phyloP scores from a whole-genome alignment of 2,113 vertebrate genomes.

The Glaucomys volans region DNA sequence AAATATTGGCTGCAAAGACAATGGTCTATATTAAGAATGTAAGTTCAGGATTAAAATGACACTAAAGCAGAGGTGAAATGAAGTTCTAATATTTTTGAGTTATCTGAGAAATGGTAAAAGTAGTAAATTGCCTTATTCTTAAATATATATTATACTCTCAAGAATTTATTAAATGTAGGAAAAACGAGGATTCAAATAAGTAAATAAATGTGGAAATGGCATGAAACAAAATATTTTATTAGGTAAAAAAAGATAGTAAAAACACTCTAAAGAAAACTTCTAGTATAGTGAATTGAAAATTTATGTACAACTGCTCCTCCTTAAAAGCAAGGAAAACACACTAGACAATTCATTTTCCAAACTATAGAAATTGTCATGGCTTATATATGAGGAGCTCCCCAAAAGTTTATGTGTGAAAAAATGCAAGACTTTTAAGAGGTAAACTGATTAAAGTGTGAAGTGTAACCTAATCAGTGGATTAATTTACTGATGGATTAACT shows the following conservation, averaged over 20 bases:
- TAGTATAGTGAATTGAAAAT: not conserved
- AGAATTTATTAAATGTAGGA: not conserved
- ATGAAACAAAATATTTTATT: not conserved
- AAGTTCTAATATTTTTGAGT: not conserved
- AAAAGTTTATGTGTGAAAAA: too few relatives aligned
- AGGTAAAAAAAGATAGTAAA: not conserved
- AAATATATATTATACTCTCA: not conserved
- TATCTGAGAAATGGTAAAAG: not conserved
- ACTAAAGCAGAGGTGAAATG: not conserved
- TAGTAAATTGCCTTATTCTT: not conserved
- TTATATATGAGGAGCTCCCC: too few relatives aligned
- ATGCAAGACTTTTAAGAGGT: too few relatives aligned
- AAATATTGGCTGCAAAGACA: too few relatives aligned
- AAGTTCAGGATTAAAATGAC: too few relatives aligned
- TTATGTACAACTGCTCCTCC: not conserved
- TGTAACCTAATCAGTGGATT: too few relatives aligned
- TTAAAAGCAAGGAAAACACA: not conserved
- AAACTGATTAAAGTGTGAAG: too few relatives aligned
- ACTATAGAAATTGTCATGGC: not conserved
- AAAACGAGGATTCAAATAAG: not conserved
- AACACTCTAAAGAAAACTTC: not conserved
- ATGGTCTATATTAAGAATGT: too few relatives aligned
- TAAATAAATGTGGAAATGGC: not conserved
- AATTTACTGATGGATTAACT: too few relatives aligned
- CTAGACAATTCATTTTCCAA: not conserved